phyloP scores from a whole-genome alignment of 2,888 invertebrate genomes.

The Apantesis nais region DNA sequence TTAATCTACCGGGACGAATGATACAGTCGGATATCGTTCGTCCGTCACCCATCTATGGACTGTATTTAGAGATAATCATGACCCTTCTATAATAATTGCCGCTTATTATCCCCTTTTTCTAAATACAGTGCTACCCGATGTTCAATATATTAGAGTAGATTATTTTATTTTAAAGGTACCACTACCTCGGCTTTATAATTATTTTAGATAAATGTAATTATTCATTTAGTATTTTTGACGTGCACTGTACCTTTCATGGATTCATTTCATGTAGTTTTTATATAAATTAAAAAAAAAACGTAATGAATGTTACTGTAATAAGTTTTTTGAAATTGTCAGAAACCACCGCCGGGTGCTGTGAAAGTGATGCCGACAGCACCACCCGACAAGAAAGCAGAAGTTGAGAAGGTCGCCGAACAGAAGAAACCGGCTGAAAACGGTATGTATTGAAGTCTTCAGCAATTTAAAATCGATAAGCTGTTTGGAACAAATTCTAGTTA shows the following conservation, averaged over 20 bases:
- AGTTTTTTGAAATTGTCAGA: conserved; percentile 82
- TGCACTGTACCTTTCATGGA: conserved; percentile 11
- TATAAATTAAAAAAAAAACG: background rate
- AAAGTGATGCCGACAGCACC: conserved; percentile 92
- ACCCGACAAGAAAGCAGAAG: conserved; percentile 83
- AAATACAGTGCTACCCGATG: background rate
- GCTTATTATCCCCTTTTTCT: background rate
- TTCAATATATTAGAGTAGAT: background rate
- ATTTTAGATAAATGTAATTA: background rate
- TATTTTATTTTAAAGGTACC: background rate
- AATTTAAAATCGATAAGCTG: background rate
- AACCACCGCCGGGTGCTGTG: conserved; percentile 92
- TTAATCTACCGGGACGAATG: too few species aligned
- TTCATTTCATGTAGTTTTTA: conserved; percentile 7
- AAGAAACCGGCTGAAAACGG: conserved; percentile 80
- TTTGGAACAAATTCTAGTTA: background rate
- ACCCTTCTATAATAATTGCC: background rate
- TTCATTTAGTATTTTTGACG: background rate
- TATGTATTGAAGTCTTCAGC: conserved; percentile 36
- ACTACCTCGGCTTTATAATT: background rate
- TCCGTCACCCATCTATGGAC: background rate
- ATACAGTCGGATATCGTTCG: too few species aligned
- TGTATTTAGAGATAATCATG: background rate
- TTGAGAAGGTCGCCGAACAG: conserved; percentile 63
- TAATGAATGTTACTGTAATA: background rate